Percentiles rank a stretch among this genome's conserved stretches.
Evolutionary conservation across 2,797 vertebrate genomes (phyloP).

Genomic region (Lagocephalus sceleratus): DNA sequence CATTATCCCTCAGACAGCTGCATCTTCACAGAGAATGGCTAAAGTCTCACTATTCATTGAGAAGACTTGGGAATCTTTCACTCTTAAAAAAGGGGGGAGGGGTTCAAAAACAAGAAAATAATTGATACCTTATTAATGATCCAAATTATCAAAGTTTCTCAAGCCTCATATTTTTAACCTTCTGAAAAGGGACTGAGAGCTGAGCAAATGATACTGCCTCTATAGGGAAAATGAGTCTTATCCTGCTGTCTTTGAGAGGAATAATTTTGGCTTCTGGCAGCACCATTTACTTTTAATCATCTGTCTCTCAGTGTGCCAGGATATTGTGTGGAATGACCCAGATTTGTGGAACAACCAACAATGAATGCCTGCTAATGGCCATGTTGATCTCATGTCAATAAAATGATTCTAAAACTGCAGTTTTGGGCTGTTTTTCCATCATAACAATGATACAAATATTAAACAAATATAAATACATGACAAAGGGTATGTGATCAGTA

Average conservation of each 20-base stretch:
- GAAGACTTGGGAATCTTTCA: not conserved
- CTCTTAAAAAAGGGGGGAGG: not conserved
- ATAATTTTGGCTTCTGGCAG: not conserved
- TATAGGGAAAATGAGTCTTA: not conserved
- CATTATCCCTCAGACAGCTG: slow-evolving; percentile 37
- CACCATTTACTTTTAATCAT: not conserved
- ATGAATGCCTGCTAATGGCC: too few relatives aligned
- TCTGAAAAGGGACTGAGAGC: not conserved
- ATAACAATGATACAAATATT: too few relatives aligned
- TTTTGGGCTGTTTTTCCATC: too few relatives aligned
- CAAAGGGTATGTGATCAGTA: too few relatives aligned
- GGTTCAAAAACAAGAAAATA: not conserved
- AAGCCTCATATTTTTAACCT: not conserved
- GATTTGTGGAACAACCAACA: not conserved
- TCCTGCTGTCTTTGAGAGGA: too few relatives aligned
- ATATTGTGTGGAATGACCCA: not conserved
- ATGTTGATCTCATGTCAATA: too few relatives aligned
- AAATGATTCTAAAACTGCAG: too few relatives aligned
- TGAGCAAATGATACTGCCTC: not conserved
- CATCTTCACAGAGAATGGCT: slow-evolving; percentile 17
- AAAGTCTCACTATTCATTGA: not conserved
- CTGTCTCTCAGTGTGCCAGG: not conserved
- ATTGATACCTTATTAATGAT: not conserved
- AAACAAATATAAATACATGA: too few relatives aligned
- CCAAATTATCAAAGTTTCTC: not conserved